Percentiles rank a stretch among this genome's conserved stretches.
Conservation (phyloP, 2,113 vertebrate genomes). For the Callospermophilus lateralis region DNA sequence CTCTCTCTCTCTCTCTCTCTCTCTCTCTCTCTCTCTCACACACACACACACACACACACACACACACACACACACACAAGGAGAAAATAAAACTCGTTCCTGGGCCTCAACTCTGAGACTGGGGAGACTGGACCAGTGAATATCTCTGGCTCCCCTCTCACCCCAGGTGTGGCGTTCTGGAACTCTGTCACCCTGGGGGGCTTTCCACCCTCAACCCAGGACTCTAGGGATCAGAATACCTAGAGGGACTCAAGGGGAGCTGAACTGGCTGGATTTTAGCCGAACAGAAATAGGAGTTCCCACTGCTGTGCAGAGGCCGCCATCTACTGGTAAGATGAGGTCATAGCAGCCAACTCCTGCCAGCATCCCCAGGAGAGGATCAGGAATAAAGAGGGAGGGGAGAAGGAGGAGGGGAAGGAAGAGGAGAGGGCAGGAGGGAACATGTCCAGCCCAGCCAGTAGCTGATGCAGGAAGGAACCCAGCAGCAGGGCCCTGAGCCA, state of each 20-base stretch:
- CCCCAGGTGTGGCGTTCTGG: not conserved
- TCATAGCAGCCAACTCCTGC: not conserved
- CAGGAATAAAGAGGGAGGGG: rapidly evolving
- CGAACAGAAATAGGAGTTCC: rapidly evolving
- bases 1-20: not conserved
- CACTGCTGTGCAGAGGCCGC: not conserved
- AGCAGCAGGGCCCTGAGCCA: not conserved
- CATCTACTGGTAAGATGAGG: constrained; percentile 68
- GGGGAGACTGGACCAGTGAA: not conserved
- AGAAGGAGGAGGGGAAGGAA: rapidly evolving
- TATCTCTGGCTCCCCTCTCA: not conserved
- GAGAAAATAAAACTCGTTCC: not conserved
- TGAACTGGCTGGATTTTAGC: rapidly evolving
- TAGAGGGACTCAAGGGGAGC: too few relatives aligned
- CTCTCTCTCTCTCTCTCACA: not conserved
- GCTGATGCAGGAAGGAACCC: not conserved
- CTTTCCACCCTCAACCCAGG: not conserved
- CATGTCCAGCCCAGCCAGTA: not conserved
- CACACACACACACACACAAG: not conserved
- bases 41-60: not conserved
- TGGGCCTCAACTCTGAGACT: not conserved
- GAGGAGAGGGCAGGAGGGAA: rapidly evolving
- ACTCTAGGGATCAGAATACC: not conserved
- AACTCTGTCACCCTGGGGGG: not conserved
- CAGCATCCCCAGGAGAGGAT: rapidly evolving